These are phyloP conservation scores for Cenopis cana DNA, from an alignment of 2,888 invertebrate species.

Conservation along the genomic window DNA sequence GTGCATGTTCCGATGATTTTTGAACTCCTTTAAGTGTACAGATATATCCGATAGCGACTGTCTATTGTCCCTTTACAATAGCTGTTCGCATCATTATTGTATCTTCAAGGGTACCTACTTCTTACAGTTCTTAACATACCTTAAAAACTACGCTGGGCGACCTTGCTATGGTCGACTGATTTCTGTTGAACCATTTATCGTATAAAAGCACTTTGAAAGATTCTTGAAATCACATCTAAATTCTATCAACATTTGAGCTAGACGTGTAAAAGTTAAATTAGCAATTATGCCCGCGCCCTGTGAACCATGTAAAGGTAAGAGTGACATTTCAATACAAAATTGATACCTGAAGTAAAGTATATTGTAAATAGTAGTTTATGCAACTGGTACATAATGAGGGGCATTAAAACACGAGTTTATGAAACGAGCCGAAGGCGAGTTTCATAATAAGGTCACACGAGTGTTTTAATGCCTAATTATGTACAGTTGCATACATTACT, in stretches of 20 bases:
- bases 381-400: too few relatives aligned
- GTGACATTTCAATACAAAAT: too few relatives aligned
- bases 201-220: constrained; percentile 16
- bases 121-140: constrained; percentile 11
- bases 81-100: constrained; percentile 13
- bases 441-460: too few relatives aligned
- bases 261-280: constrained; percentile 4
- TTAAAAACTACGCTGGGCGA: constrained; percentile 1
- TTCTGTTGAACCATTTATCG: constrained; percentile 8
- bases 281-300: constrained; percentile 82
- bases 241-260: not conserved
- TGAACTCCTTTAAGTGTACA: too few relatives aligned
- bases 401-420: too few relatives aligned
- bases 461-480: too few relatives aligned
- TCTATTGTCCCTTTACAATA: not conserved
- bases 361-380: too few relatives aligned
- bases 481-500: too few relatives aligned
- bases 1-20: too few relatives aligned
- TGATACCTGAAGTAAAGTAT: too few relatives aligned
- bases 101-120: constrained; percentile 23
- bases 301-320: constrained; percentile 84
- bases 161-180: constrained; percentile 7
- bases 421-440: too few relatives aligned
- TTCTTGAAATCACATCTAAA: constrained; percentile 6
- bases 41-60: too few relatives aligned